Evolutionary conservation across 1,140 invertebrate species (phyloP).

Genomic region (Bactericera cockerelli): DNA sequence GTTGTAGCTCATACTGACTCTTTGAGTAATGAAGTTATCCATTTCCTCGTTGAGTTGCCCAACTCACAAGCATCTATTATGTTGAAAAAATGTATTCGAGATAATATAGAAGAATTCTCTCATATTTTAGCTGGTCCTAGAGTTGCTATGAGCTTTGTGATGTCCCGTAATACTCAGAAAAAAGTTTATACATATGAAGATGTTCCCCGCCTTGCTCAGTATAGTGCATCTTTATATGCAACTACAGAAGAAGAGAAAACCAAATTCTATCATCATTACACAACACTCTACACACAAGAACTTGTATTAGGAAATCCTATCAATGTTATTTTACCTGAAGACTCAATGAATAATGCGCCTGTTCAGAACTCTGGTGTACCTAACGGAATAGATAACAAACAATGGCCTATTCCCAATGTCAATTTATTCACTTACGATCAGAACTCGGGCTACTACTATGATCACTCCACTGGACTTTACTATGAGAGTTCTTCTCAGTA

Average conservation of each 20-base stretch:
- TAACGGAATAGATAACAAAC: not conserved
- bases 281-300: not conserved
- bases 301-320: not conserved
- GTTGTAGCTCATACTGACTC: slow-evolving; percentile 1
- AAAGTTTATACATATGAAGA: not conserved
- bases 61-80: not conserved
- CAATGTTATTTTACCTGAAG: not conserved
- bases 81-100: not conserved
- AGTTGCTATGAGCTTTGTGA: not conserved
- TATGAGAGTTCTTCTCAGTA: slow-evolving; percentile 1
- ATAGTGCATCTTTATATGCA: not conserved
- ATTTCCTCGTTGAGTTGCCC: not conserved
- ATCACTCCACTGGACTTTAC: not conserved
- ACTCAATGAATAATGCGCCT: not conserved
- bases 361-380: not conserved
- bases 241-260: not conserved
- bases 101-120: not conserved
- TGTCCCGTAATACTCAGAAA: not conserved
- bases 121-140: not conserved
- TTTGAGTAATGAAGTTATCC: not conserved
- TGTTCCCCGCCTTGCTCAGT: not conserved
- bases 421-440: not conserved
- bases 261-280: not conserved
- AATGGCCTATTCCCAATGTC: not conserved
- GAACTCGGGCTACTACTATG: not conserved